Evolutionary conservation across 2,797 vertebrate species (phyloP).

Genomic region (Huso huso): DNA sequence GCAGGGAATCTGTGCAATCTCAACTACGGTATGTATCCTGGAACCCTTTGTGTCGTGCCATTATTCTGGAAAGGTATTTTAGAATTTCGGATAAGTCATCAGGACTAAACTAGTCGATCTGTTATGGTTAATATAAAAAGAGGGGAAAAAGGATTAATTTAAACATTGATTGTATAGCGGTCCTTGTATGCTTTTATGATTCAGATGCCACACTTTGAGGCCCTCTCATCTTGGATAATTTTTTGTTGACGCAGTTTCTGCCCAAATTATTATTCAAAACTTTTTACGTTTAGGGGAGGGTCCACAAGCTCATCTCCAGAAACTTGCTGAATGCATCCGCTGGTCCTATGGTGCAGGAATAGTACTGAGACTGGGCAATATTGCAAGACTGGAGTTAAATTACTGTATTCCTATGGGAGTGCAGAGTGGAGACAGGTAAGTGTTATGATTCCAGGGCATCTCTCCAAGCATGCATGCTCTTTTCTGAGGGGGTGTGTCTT

Average conservation of each 20-base stretch:
- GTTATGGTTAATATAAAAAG: too few species aligned
- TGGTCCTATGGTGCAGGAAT: constrained; percentile 91
- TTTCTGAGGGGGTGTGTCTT: too few species aligned
- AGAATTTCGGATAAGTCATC: background rate
- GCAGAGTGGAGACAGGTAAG: constrained; percentile 85
- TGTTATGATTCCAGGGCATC: too few species aligned
- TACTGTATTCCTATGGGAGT: constrained; percentile 97
- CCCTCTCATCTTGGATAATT: constrained; percentile 3
- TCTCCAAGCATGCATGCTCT: too few species aligned
- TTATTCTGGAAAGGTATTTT: background rate
- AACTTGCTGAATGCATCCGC: constrained; percentile 82
- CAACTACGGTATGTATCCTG: constrained; percentile 75
- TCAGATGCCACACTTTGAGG: too few species aligned
- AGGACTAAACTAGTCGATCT: background rate
- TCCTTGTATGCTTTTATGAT: background rate
- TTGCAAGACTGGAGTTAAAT: constrained; percentile 89
- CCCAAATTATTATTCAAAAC: background rate
- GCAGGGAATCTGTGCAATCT: constrained; percentile 95
- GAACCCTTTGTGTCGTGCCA: background rate
- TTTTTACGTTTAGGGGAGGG: constrained; percentile 69
- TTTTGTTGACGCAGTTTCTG: background rate
- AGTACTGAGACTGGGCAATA: constrained; percentile 88
- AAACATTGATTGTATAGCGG: background rate
- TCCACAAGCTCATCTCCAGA: constrained; percentile 79
- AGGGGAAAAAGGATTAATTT: too few species aligned